Evolutionary conservation across 2,113 vertebrate genomes (phyloP), one percentile per base, ranked within the genome.

Genomic region (Oreochromis spilurus): DNA sequence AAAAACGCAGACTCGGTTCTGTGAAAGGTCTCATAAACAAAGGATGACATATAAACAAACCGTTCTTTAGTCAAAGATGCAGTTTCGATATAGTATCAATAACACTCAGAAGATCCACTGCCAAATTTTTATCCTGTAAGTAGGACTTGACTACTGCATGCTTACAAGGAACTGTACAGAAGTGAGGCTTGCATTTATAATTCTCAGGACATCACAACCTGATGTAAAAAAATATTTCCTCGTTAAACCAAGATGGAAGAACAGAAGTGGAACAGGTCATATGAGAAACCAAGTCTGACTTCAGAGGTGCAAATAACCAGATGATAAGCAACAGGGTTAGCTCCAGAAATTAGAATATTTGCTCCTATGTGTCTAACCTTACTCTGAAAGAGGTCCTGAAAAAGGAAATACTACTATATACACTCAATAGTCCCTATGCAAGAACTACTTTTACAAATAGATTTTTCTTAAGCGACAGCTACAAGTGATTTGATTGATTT

Each of bases 21-120:
- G 29, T 36, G 9, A 62, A 62, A 62, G 0, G 31, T 36, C 58
- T 62, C 31, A 36, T n/a, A 36, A 62, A 36, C 31, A 0, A 62
- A 36, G 0, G 31, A n/a, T 36, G 17, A 36, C 17, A 62, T 36
- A 62, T 0, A 62, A 36, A 19, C 16, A 19, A 36, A 62, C 0
- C 9, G 36, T 62, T 62, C 58, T 62, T 36, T 62, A 62, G 29
- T 36, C 5, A 62, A n/a, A 62, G 31, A 36, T 62, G 58, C 17
- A 62, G 2, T 62, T 62, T 36, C 36, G 31, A 62, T 36, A 36
- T 4, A 1, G 9, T 34, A 0, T 36, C 58, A 62, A 62, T 1
- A 36, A 36, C 2, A 36, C 58, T 62, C 58, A 36, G 31, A 36
- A 36, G 5, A 62, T 36, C 31, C 31, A 36, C 31, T n/a, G 36